Evolutionary conservation across 30 jellyfish, hydroid and myxozoan genomes (phyloP), one percentile per base, ranked within the genome.

Genomic region (Sanderia malayensis): DNA sequence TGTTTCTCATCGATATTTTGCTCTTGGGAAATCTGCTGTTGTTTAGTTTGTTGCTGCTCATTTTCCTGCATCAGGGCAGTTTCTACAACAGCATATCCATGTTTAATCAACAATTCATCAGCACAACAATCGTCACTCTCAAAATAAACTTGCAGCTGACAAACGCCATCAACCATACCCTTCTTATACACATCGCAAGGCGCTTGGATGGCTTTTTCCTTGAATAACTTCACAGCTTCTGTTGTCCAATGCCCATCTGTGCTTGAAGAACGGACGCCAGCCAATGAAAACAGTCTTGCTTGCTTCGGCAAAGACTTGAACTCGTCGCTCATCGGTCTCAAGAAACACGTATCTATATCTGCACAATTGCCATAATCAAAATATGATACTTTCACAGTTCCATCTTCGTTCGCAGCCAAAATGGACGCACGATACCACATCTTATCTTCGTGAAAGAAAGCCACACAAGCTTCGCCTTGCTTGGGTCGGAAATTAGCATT

Each of bases 391-490:
- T 20, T 46, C 3, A 71, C 29, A 13, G 84, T 71, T 23, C 78
- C 87, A 63, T 73, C 90, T 0, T 41, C 41, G 32, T 82, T 82
- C 21, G 52, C 45, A 9, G 28, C 31, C 31, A 49, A 60, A 64
- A 90, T 83, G 1, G 63, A 46, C 9, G 86, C 98, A 32, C 98
- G 94, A 55, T 75, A 90, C 88, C 81, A 90, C 24, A 82, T 70
- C 46, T 67, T 77, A 47, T 67, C 94, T 8, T 73, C 79, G 18
- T 82, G 58, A 55, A 82, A 82, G 60, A 66, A 83, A n/a, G 91
- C 98, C 17, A 92, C 83, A 70, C 95, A 82, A 23, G 67, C 81
- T 69, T 90, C 95, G 26, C 82, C 85, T 3, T 70, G 78, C 2
- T 33, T 46, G 13, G 98, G 96, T 21, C 30, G 13, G 71, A 55